Conservation (phyloP, 2,113 vertebrate species). For the Festucalex cinctus region DNA sequence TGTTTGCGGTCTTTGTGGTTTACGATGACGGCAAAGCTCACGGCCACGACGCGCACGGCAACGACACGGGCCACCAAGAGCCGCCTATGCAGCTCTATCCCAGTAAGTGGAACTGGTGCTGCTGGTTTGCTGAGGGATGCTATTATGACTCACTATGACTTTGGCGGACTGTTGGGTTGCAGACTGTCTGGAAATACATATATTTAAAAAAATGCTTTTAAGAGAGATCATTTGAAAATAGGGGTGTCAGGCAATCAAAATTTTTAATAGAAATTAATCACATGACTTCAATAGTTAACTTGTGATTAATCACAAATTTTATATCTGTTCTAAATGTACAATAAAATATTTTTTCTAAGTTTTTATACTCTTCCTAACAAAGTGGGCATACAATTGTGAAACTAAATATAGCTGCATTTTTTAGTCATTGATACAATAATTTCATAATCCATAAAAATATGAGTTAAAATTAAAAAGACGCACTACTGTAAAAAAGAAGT, state of each 20-base stretch:
- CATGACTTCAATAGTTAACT: too few species aligned
- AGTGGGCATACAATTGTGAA: neutral
- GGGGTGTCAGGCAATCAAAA: too few species aligned
- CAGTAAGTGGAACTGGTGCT: constrained; percentile 72
- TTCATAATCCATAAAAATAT: too few species aligned
- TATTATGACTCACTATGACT: neutral
- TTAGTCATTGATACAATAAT: too few species aligned
- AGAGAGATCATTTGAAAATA: neutral
- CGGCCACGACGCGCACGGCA: rapidly evolving
- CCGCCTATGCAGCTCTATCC: constrained; percentile 73
- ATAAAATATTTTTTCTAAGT: too few species aligned
- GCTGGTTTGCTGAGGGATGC: constrained; percentile 3
- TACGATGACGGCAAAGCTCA: constrained; percentile 71
- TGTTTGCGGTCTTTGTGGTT: constrained; percentile 80
- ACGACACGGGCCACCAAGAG: neutral
- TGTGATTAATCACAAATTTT: too few species aligned
- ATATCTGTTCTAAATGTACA: too few species aligned
- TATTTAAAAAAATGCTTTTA: too few species aligned
- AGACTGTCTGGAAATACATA: neutral
- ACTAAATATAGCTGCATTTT: too few species aligned
- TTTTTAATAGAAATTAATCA: too few species aligned
- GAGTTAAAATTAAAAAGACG: too few species aligned
- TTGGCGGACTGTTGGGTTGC: constrained; percentile 12
- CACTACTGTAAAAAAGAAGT: too few species aligned
- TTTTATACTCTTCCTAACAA: neutral